These are phyloP conservation scores for Danio tinwini DNA, from an alignment of 2,797 vertebrate species.

Conservation along the genomic window DNA sequence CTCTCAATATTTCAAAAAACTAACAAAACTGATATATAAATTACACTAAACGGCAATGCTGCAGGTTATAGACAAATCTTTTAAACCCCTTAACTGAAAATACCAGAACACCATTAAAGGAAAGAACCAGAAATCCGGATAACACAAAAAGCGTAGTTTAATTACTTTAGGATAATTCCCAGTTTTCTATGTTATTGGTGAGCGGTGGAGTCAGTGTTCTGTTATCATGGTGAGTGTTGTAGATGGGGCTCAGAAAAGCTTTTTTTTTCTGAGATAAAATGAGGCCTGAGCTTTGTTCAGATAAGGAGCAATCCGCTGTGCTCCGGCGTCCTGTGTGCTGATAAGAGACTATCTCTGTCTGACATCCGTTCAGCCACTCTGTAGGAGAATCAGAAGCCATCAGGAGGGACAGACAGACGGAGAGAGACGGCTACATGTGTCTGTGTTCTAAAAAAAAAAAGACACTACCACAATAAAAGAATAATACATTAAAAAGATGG, in stretches of 20 bases:
- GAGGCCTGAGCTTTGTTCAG: slow-evolving; percentile 40
- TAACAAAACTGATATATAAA: no score
- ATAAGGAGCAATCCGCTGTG: slow-evolving; percentile 67
- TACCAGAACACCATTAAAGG: no score
- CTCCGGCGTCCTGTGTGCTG: slow-evolving; percentile 67
- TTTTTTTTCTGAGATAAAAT: slow-evolving; percentile 47
- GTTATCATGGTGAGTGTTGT: slow-evolving; percentile 22
- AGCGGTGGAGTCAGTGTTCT: slow-evolving; percentile 5
- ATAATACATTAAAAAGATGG: no score
- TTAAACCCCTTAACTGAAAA: not conserved
- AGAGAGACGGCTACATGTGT: not conserved
- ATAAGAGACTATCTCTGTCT: slow-evolving; percentile 67
- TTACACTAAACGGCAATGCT: no score
- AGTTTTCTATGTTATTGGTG: not conserved
- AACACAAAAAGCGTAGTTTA: no score
- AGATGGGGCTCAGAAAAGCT: not conserved
- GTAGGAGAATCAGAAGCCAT: slow-evolving; percentile 36
- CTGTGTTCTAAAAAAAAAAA: not conserved
- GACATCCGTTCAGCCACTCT: slow-evolving; percentile 56
- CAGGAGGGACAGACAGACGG: slow-evolving; percentile 18
- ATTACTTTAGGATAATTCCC: not conserved
- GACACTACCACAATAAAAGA: not conserved
- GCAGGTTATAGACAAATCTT: not conserved
- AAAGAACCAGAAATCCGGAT: no score
- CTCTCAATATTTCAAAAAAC: no score